These are phyloP conservation scores for Neodon shergylaensis DNA, from an alignment of 2,113 vertebrate genomes.

Conservation along the genomic window DNA sequence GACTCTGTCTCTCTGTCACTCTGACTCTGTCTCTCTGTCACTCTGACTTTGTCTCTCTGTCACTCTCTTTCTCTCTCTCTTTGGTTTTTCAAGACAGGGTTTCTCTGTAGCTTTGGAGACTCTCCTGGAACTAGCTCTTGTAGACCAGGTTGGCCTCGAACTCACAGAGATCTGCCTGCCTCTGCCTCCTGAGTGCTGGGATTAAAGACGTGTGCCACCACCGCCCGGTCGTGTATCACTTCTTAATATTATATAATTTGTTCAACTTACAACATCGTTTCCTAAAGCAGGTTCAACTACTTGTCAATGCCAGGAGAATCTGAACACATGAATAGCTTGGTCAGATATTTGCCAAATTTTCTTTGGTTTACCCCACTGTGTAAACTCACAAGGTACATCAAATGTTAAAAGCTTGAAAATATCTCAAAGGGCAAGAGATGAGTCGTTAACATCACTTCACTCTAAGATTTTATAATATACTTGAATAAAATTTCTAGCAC, in stretches of 20 bases:
- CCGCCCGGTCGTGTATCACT: rapidly evolving
- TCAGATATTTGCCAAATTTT: not conserved
- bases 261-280: not conserved
- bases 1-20: no score
- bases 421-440: not conserved
- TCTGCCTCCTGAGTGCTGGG: no score
- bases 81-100: no score
- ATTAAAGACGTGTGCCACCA: no score
- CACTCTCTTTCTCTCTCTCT: no score
- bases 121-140: no score
- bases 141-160: no score
- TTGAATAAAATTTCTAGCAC: not conserved
- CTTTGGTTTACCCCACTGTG: not conserved
- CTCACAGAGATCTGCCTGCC: no score
- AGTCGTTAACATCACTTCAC: not conserved
- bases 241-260: not conserved
- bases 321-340: not conserved
- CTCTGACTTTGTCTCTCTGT: no score
- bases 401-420: not conserved
- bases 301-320: not conserved
- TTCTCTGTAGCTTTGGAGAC: no score
- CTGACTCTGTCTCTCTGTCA: no score
- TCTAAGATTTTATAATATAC: not conserved
- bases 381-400: not conserved
- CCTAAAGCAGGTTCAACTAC: not conserved